phyloP scores from a whole-genome alignment of 2,797 vertebrate genomes.

The Enteromius afrohamiltoni region DNA sequence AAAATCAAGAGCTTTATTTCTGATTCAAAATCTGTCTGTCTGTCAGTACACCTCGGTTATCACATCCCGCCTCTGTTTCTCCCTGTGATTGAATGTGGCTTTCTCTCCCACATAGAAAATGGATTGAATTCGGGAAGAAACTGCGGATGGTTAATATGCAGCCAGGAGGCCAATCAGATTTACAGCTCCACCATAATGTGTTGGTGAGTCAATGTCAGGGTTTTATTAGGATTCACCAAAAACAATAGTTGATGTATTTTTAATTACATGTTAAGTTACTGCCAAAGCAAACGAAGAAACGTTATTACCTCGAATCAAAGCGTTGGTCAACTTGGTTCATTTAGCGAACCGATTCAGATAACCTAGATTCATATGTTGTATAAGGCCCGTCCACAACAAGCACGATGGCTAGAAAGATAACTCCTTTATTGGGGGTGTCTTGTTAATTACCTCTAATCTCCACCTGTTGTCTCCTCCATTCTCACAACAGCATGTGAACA shows the following conservation, averaged over 20 bases:
- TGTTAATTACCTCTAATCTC: too few relatives aligned
- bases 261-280: not conserved
- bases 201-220: not conserved
- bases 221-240: not conserved
- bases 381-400: too few relatives aligned
- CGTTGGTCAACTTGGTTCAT: too few relatives aligned
- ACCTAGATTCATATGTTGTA: too few relatives aligned
- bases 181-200: not conserved
- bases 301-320: too few relatives aligned
- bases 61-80: not conserved
- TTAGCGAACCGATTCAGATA: too few relatives aligned
- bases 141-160: not conserved
- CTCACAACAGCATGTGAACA: too few relatives aligned
- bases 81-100: not conserved
- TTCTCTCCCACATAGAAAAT: constrained; percentile 23
- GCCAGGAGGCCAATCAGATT: not conserved
- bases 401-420: too few relatives aligned
- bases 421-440: too few relatives aligned
- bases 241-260: not conserved
- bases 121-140: not conserved
- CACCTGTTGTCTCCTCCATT: too few relatives aligned
- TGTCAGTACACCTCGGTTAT: constrained; percentile 20
- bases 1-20: constrained; percentile 35
- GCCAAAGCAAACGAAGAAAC: too few relatives aligned
- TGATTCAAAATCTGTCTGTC: constrained; percentile 15